phyloP scores from a whole-genome alignment of 2,113 vertebrate genomes.

The Copsychus sechellarum region DNA sequence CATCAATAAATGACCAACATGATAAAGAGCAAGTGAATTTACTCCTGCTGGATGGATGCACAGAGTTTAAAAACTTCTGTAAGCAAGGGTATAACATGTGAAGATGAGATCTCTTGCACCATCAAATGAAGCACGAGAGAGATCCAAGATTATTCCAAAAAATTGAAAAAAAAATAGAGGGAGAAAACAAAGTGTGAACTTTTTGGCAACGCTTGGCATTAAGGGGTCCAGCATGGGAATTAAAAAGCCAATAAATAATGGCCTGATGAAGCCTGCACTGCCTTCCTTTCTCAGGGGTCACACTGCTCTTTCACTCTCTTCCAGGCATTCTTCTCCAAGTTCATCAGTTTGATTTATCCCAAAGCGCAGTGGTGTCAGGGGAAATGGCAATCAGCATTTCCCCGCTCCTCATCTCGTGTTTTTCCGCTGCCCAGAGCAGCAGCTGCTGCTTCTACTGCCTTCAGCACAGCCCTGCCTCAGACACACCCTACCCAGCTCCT shows the following conservation, averaged over 20 bases:
- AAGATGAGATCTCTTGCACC: neutral
- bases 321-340: slow-evolving; percentile 56
- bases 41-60: neutral
- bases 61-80: neutral
- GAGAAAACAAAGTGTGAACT: neutral
- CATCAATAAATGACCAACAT: neutral
- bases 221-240: neutral
- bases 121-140: neutral
- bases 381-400: slow-evolving; percentile 47
- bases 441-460: neutral
- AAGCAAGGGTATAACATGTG: neutral
- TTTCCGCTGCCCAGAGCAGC: neutral
- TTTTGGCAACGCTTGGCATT: neutral
- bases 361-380: neutral
- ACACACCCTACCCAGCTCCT: neutral
- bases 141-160: neutral
- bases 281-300: slow-evolving; percentile 44
- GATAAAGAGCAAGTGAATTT: neutral
- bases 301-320: slow-evolving; percentile 38
- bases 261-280: neutral
- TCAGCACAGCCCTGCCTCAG: neutral
- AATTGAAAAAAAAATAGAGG: neutral
- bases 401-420: neutral
- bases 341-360: slow-evolving; percentile 46
- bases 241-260: neutral